Evolutionary conservation across 1,140 invertebrate genomes (phyloP).

Genomic region (Cotesia glomerata): DNA sequence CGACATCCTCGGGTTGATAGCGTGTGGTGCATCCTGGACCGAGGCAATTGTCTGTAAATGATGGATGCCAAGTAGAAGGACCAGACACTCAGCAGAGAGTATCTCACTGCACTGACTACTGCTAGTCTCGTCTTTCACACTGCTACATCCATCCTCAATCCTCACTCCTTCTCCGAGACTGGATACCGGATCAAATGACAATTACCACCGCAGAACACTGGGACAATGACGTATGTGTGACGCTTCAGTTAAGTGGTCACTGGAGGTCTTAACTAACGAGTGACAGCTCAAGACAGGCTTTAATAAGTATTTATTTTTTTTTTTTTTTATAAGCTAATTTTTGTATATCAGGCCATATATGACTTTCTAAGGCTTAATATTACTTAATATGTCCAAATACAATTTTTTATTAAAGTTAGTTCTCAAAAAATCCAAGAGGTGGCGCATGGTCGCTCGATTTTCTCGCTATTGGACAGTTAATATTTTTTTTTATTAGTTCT

Average conservation of each 20-base stretch:
- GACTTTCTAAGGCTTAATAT: too few relatives aligned
- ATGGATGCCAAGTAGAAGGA: slow-evolving; percentile 48
- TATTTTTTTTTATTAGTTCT: too few relatives aligned
- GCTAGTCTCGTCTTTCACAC: neutral
- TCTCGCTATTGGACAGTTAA: too few relatives aligned
- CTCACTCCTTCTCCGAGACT: slow-evolving; percentile 9
- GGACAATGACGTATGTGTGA: slow-evolving; percentile 53
- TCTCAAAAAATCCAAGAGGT: too few relatives aligned
- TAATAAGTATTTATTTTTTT: too few relatives aligned
- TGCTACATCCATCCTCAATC: neutral
- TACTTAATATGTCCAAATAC: too few relatives aligned
- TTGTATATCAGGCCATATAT: too few relatives aligned
- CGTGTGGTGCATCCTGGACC: slow-evolving; percentile 34
- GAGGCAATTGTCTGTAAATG: slow-evolving; percentile 57
- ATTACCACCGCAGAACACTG: slow-evolving; percentile 51
- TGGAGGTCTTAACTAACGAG: slow-evolving; percentile 34
- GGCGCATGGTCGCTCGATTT: too few relatives aligned
- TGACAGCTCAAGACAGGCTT: too few relatives aligned
- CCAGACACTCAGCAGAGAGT: slow-evolving; percentile 27
- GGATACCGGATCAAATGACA: slow-evolving; percentile 55
- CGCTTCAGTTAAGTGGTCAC: slow-evolving; percentile 35
- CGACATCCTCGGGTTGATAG: slow-evolving; percentile 21
- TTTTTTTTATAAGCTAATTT: too few relatives aligned
- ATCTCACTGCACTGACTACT: neutral
- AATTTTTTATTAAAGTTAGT: too few relatives aligned